Percentiles rank a stretch among this genome's conserved stretches.
phyloP scores from a whole-genome alignment of 1,140 invertebrate species.

The Harpegnathos saltator region DNA sequence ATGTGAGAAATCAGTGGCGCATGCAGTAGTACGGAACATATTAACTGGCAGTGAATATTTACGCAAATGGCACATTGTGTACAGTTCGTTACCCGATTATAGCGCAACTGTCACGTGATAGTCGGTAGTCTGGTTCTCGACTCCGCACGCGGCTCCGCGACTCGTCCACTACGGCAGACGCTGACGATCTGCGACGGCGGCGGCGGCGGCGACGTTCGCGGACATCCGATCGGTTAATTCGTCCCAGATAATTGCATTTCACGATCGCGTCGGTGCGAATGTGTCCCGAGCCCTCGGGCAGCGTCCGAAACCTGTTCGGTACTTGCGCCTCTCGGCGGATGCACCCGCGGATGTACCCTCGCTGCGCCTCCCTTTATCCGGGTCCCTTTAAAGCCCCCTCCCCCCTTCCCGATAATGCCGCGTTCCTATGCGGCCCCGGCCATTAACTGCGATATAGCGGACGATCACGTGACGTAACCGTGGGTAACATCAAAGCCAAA shows the following conservation, averaged over 20 bases:
- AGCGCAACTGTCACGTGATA: no score
- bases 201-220: neutral
- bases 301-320: conserved; percentile 66
- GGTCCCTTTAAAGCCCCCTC: conserved; percentile 33
- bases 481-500: conserved; percentile 85
- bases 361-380: conserved; percentile 25
- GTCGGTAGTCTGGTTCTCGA: neutral
- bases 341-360: conserved; percentile 32
- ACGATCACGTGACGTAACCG: conserved; percentile 78
- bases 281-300: conserved; percentile 68
- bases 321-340: conserved; percentile 56
- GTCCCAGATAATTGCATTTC: conserved; percentile 80
- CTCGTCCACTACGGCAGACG: neutral
- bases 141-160: neutral
- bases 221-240: conserved; percentile 67
- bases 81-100: no score
- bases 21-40: no score
- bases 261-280: conserved; percentile 76
- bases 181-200: neutral
- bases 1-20: no score
- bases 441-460: conserved; percentile 82
- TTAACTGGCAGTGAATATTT: no score
- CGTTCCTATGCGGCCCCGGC: conserved; percentile 73
- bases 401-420: conserved; percentile 65
- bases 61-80: no score